Percentiles rank a stretch among this genome's conserved stretches.
Conservation (phyloP, 1,140 invertebrate species). For the Elysia chlorotica region DNA sequence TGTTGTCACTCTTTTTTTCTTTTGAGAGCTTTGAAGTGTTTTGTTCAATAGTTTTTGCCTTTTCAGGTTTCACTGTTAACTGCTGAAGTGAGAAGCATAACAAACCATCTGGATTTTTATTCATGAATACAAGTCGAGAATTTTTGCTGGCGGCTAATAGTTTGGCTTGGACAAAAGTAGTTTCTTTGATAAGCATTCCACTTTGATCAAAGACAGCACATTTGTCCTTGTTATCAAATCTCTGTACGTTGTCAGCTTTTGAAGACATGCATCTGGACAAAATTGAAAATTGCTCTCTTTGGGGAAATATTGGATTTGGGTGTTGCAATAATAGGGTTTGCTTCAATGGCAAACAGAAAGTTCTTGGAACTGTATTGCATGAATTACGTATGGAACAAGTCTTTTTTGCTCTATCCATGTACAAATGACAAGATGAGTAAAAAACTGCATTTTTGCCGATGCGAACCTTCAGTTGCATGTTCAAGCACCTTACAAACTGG, state of each 20-base stretch:
- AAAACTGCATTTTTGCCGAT: background rate
- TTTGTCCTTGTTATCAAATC: no score
- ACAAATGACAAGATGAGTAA: background rate
- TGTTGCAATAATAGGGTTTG: background rate
- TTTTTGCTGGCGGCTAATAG: background rate
- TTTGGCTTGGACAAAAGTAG: background rate
- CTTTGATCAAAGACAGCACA: constrained; percentile 1
- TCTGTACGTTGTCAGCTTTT: background rate
- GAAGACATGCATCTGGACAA: background rate
- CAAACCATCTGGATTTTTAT: constrained; percentile 2
- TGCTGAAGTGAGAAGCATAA: background rate
- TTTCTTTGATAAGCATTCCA: background rate
- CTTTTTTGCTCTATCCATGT: background rate
- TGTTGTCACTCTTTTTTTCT: background rate
- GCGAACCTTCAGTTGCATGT: background rate
- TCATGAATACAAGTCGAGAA: background rate
- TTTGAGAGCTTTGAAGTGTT: background rate
- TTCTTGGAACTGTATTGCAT: background rate
- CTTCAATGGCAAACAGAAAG: background rate
- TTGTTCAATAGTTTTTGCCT: background rate
- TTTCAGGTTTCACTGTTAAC: background rate
- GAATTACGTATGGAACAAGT: background rate
- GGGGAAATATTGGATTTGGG: background rate
- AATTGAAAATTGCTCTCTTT: background rate
- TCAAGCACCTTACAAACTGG: background rate